Conservation (phyloP, 2,797 vertebrate genomes). For the Kryptolebias ocellatus region DNA sequence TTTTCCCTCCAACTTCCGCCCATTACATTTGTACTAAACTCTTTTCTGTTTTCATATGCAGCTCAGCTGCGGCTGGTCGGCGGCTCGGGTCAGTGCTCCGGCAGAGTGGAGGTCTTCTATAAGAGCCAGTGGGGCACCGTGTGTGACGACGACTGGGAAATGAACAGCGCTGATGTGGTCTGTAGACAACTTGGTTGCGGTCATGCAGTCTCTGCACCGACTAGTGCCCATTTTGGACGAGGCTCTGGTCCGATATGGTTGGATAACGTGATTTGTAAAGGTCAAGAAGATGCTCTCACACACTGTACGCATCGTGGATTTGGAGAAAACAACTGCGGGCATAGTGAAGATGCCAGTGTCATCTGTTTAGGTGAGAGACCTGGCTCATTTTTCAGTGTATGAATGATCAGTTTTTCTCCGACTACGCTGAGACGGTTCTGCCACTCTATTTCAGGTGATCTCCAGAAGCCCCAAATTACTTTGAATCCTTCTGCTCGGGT, state of each 20-base stretch:
- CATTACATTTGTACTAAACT: neutral
- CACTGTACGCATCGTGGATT: constrained; percentile 51
- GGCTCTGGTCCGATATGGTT: constrained; percentile 77
- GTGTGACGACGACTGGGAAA: constrained; percentile 71
- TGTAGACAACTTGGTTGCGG: constrained; percentile 76
- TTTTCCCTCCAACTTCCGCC: neutral
- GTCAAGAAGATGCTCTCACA: constrained; percentile 58
- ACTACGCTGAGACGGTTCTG: neutral
- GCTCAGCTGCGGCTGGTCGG: constrained; percentile 49
- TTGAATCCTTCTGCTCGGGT: constrained; percentile 57
- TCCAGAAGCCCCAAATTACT: constrained; percentile 64
- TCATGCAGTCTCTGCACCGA: constrained; percentile 57
- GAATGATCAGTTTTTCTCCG: neutral
- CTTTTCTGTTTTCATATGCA: constrained; percentile 42
- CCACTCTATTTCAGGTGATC: constrained; percentile 50
- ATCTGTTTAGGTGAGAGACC: constrained; percentile 72
- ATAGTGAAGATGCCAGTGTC: constrained; percentile 68
- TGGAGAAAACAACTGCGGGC: constrained; percentile 71
- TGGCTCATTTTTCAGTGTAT: neutral
- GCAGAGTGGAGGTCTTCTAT: constrained; percentile 68
- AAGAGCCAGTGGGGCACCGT: constrained; percentile 74
- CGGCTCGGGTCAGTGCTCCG: constrained; percentile 64
- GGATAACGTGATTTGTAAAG: constrained; percentile 69
- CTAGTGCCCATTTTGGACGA: constrained; percentile 65
- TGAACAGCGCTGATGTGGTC: constrained; percentile 60